Base-by-base conservation (phyloP, 2,888 invertebrate species). In the Chaetoderma sp. region DNA sequence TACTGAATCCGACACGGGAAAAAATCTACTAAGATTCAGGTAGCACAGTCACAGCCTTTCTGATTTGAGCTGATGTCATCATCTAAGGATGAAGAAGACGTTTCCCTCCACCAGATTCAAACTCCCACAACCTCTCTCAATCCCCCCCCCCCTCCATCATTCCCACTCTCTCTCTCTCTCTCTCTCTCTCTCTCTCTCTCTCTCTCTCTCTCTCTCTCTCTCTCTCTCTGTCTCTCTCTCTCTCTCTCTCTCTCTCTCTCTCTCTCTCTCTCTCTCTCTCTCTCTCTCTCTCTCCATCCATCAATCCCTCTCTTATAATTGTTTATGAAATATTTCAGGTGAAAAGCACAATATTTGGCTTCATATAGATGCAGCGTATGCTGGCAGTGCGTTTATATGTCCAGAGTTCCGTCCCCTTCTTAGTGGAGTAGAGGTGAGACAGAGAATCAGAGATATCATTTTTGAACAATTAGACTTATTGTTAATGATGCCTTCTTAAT, bases 291-390 rank as follows among this genome's bases (percentile, higher is more conserved):
- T n/a, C n/a, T n/a, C n/a, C n/a, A n/a, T n/a, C n/a, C n/a, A n/a
- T n/a, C n/a, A n/a, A n/a, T n/a, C n/a, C n/a, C n/a, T n/a, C n/a
- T n/a, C n/a, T n/a, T n/a, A n/a, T n/a, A n/a, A n/a, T n/a, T n/a
- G n/a, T n/a, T n/a, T n/a, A 10, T 13, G 16, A 60, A 33, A 16
- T 10, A 33, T 33, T 57, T 25, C 65, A 82, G 81, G 80, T 60
- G 63, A 74, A 50, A 65, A 68, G 32, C 73, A 80, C 39, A 73
- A 92, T 4, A 88, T 98, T 10, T 99, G 98, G 98, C 89, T 99
- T 54, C 99, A 99, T 80, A 92, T 96, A n/a, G 99, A 99, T 82
- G 97, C 98, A 0, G 99, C 99, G 0, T 99, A 99, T 80, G 98
- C 99, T 18, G 99, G 98, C 47, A 80, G 93, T 76, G 93, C 96